Percentiles rank a stretch among this genome's conserved stretches.
Evolutionary conservation across 2,888 invertebrate species (phyloP).

Genomic region (Pogonocherus hispidulus): DNA sequence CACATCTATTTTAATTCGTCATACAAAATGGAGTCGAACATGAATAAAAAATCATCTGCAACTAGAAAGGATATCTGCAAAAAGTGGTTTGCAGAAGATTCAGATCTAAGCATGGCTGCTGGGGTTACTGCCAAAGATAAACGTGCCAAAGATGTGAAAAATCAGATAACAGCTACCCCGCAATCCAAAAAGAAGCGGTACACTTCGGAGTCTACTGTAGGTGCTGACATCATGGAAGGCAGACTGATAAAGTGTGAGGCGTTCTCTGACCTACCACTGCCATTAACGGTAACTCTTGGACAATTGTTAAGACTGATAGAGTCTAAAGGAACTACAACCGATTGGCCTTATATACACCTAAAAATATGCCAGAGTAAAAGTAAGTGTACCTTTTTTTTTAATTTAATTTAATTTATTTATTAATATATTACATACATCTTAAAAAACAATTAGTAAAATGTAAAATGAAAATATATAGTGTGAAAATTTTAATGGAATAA

Average conservation of each 20-base stretch:
- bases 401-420: background rate
- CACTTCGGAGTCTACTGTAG: constrained; percentile 39
- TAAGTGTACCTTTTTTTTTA: constrained; percentile 44
- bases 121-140: constrained; percentile 92
- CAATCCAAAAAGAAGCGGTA: constrained; percentile 66
- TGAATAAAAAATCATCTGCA: constrained; percentile 46
- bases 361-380: constrained; percentile 65
- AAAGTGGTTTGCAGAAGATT: constrained; percentile 67
- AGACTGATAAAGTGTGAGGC: constrained; percentile 63
- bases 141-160: constrained; percentile 86
- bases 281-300: constrained; percentile 64
- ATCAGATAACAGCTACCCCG: constrained; percentile 69
- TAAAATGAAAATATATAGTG: too few species aligned
- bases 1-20: constrained; percentile 68
- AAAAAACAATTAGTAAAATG: background rate
- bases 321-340: constrained; percentile 60
- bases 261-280: constrained; percentile 63
- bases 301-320: constrained; percentile 65
- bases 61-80: constrained; percentile 58
- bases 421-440: background rate
- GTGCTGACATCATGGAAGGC: constrained; percentile 62
- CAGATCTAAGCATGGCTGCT: constrained; percentile 81
- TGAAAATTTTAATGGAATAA: too few species aligned
- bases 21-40: constrained; percentile 53
- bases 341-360: constrained; percentile 67